These are phyloP conservation scores for Dione juno DNA, from an alignment of 2,888 invertebrate species.

Conservation along the genomic window DNA sequence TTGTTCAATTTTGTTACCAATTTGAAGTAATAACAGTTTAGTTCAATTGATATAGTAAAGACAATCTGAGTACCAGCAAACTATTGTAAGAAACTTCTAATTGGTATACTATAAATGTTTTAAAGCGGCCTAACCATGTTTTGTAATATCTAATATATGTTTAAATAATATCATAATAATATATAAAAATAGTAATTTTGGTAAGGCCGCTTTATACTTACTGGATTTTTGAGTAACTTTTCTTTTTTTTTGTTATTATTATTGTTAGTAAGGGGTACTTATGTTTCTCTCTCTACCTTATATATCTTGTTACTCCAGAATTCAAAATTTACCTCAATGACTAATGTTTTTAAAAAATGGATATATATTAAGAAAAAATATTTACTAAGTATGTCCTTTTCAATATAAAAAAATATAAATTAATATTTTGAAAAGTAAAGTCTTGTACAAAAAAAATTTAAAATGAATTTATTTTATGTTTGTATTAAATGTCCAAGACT, in stretches of 20 bases:
- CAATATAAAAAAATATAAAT: background rate
- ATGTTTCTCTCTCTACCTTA: background rate
- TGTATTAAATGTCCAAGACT: background rate
- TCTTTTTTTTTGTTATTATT: background rate
- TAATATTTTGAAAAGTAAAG: constrained; percentile 4
- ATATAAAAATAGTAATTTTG: no score
- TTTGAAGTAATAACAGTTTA: background rate
- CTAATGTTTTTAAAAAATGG: background rate
- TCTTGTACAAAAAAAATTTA: background rate
- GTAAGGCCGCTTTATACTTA: background rate
- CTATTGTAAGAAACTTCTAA: constrained; percentile 11
- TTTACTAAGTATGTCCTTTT: constrained; percentile 3
- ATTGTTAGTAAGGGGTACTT: no score
- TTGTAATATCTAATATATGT: background rate
- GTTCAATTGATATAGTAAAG: background rate
- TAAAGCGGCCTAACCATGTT: background rate
- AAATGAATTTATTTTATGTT: background rate
- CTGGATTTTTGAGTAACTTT: constrained; percentile 2
- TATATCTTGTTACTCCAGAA: background rate
- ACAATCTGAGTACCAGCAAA: background rate
- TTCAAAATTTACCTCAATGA: background rate
- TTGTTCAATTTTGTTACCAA: background rate
- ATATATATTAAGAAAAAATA: background rate
- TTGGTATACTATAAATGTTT: background rate
- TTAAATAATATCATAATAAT: no score